These are phyloP conservation scores for Hemistola chrysoprasaria DNA, from an alignment of 2,888 invertebrate genomes.

Conservation along the genomic window DNA sequence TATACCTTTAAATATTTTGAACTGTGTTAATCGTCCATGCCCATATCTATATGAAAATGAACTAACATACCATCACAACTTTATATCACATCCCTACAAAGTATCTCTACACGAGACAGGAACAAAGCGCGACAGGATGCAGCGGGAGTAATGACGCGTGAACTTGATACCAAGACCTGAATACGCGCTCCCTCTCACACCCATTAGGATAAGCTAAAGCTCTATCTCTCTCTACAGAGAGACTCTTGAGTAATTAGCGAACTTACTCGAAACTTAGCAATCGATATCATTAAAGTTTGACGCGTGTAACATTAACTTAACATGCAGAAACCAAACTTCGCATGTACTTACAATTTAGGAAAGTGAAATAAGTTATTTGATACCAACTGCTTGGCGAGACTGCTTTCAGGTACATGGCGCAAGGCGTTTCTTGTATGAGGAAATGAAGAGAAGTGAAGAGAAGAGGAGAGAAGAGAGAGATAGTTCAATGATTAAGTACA, in stretches of 20 bases:
- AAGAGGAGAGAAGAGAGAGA: too few species aligned
- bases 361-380: too few species aligned
- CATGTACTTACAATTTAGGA: too few species aligned
- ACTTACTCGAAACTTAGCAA: conserved; percentile 49
- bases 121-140: conserved; percentile 35
- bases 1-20: too few species aligned
- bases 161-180: conserved; percentile 49
- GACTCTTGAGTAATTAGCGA: conserved; percentile 42
- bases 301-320: conserved; percentile 23
- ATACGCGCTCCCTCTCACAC: conserved; percentile 26
- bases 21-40: too few species aligned
- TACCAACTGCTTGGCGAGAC: too few species aligned
- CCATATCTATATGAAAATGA: too few species aligned
- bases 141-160: conserved; percentile 55
- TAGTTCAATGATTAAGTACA: too few species aligned
- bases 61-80: conserved; percentile 1
- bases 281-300: conserved; percentile 57
- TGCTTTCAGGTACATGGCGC: too few species aligned
- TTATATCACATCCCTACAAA: conserved; percentile 12
- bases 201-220: not conserved
- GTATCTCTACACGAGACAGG: conserved; percentile 26
- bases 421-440: too few species aligned
- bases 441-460: too few species aligned
- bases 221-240: conserved; percentile 19
- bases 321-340: too few species aligned